A percentile compares a stretch with the other conserved stretches of the same genome.
Conservation (phyloP, 2,888 invertebrate species). For the Empis livida region DNA sequence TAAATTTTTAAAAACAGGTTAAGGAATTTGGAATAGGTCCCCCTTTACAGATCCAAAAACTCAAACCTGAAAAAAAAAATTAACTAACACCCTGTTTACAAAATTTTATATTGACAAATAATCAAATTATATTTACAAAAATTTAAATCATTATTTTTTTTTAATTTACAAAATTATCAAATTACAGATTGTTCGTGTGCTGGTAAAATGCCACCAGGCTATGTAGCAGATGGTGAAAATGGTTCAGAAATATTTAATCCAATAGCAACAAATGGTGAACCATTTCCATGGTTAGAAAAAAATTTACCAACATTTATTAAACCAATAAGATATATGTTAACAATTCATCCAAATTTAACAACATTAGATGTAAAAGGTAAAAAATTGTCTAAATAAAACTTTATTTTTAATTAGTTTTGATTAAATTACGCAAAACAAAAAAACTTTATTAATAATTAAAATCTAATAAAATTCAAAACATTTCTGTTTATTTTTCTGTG, state of each 20-base stretch:
- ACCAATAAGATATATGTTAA: slow-evolving; percentile 75
- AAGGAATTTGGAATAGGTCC: too few species aligned
- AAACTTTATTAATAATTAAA: neutral
- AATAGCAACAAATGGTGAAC: slow-evolving; percentile 58
- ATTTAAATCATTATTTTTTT: too few species aligned
- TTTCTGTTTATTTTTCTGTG: neutral
- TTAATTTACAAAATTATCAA: neutral
- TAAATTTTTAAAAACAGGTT: too few species aligned
- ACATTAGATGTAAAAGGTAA: slow-evolving; percentile 77
- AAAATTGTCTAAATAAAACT: neutral
- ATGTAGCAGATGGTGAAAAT: slow-evolving; percentile 49
- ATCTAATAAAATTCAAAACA: neutral
- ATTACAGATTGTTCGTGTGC: slow-evolving; percentile 54
- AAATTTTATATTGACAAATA: too few species aligned
- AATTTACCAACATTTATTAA: slow-evolving; percentile 65
- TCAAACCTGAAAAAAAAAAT: too few species aligned
- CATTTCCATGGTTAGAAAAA: slow-evolving; percentile 64
- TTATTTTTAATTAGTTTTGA: neutral
- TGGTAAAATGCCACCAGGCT: slow-evolving; percentile 49
- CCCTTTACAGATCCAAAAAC: too few species aligned
- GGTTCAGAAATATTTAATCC: slow-evolving; percentile 49
- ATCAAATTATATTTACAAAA: too few species aligned
- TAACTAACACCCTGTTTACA: too few species aligned
- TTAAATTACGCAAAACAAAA: too few species aligned
- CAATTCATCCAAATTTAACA: slow-evolving; percentile 85